Base-by-base conservation (phyloP, 2,888 invertebrate species). In the Drosophila macrospina region DNA sequence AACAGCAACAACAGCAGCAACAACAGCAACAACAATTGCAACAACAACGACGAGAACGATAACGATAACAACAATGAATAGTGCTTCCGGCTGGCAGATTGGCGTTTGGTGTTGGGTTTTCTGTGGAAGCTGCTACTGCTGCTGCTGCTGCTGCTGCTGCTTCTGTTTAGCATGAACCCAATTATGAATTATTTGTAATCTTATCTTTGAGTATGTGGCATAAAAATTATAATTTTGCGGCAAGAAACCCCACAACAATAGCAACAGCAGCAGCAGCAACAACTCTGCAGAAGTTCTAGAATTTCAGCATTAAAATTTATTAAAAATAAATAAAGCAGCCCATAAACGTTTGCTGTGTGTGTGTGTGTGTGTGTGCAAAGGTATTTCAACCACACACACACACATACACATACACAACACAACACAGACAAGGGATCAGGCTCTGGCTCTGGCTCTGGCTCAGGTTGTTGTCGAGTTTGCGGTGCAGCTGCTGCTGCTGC, bases 291-390 rank as follows among this genome's bases (percentile, higher is more conserved):
- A 74, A 67, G 59, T 82, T 83, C 76, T 83, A 79, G 82, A 71
- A 76, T 87, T 85, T 85, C 83, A 85, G 73, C 86, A 83, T 83
- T 81, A 85, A 87, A 81, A 83, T 83, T 83, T 85, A 87, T 83
- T 85, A 85, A 85, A 83, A 77, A 78, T 77, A 77, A 67, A 77
- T 78, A 77, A 74, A 62, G 70, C 70, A 61, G 48, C 34, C 47
- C 59, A 73, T 75, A 78, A 73, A 62, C 39, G 69, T 26, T 42
- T 7, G 1, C 13, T 48, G 11, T 15, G 8, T 54, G 32, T 30
- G 24, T 59, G 15, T 51, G 45, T 37, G 28, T 39, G 51, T 44
- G 61, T 28, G 7, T 50, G 65, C 70, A 54, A 60, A 77, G 74
- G 76, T 60, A 75, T 76, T 67, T 65, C 44, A 74, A 69, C 80